These are phyloP conservation scores for Hyposoter dolosus DNA, from an alignment of 2,888 invertebrate genomes.

Conservation along the genomic window DNA sequence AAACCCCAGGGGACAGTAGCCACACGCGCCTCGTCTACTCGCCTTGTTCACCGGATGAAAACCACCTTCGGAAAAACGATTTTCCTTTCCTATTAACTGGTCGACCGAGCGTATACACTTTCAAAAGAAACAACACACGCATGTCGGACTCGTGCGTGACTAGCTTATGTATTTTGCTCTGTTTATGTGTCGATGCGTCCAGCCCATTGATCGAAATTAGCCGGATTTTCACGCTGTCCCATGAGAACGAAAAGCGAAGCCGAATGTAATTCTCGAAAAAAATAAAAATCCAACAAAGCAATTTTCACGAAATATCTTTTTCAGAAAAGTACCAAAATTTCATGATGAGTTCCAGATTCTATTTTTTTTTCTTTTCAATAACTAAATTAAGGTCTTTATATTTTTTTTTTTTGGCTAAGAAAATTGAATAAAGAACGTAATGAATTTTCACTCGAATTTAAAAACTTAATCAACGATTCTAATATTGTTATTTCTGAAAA, in stretches of 20 bases:
- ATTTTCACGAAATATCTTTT: conserved; percentile 15
- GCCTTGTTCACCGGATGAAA: conserved; percentile 30
- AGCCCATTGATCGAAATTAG: conserved; percentile 62
- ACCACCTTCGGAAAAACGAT: conserved; percentile 61
- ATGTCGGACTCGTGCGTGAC: conserved; percentile 22
- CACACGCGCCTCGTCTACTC: conserved; percentile 18
- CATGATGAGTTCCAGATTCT: too few species aligned
- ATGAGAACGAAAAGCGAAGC: conserved; percentile 24
- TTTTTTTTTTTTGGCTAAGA: not conserved
- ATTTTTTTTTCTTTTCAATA: too few species aligned
- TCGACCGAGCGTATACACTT: conserved; percentile 41
- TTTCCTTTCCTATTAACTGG: conserved; percentile 65
- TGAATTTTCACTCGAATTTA: not conserved
- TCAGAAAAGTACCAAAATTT: not conserved
- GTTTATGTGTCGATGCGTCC: conserved; percentile 17
- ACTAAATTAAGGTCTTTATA: not conserved
- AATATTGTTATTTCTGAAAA: not conserved
- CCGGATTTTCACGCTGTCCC: conserved; percentile 58
- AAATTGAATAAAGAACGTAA: not conserved
- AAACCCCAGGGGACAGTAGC: conserved; percentile 51
- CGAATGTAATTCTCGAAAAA: conserved; percentile 17
- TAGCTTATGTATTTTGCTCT: not conserved
- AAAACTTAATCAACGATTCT: not conserved
- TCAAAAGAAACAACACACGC: conserved; percentile 27
- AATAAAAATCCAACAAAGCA: conserved; percentile 46